Evolutionary conservation across 2,113 vertebrate genomes (phyloP), one percentile per base, ranked within the genome.

Genomic region (Pantherophis guttatus): DNA sequence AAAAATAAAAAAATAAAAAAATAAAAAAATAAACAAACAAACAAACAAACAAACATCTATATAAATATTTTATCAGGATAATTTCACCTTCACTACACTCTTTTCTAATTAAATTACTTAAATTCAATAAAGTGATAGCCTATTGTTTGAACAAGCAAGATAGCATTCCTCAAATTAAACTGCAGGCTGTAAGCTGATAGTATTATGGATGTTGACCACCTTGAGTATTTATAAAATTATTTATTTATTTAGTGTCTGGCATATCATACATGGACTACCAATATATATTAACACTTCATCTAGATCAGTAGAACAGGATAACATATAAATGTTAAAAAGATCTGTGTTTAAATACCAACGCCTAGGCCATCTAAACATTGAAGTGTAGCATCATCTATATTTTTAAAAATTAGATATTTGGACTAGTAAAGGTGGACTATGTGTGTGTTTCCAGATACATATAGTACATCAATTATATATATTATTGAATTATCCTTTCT

Each of bases 91-190:
- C 89, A 93, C 0, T 17, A 57, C 48, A 92, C 54, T 1, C 24
- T 12, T 94, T 94, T 95, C 62, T 48, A 93, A 89, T 11, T 93
- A 87, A 87, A 33, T 65, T 33, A 86, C 57, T 91, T 87, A 70
- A 52, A 29, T 44, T 0, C 26, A 91, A 17, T 11, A 87, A 13
- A 0, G 12, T 59, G 8, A 52, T 17, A 11, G 87, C 9, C 44
- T 29, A 87, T 59, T 0, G 1, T 8, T 95, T 94, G 12, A 57
- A 29, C 23, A 5, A 94, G 33, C 65, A 87, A 87, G 4, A 81
- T 58, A 50, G 44, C n/a, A 90, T 62, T 91, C 87, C 90, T 57
- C 33, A 58, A 86, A 93, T 26, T 91, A 81, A 24, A 11, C 53
- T 12, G 17, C 13, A 11, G 26, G 24, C 50, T 86, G 54, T 53